These are phyloP conservation scores for Sigmodon hispidus DNA, from an alignment of 2,113 vertebrate species.

Conservation along the genomic window DNA sequence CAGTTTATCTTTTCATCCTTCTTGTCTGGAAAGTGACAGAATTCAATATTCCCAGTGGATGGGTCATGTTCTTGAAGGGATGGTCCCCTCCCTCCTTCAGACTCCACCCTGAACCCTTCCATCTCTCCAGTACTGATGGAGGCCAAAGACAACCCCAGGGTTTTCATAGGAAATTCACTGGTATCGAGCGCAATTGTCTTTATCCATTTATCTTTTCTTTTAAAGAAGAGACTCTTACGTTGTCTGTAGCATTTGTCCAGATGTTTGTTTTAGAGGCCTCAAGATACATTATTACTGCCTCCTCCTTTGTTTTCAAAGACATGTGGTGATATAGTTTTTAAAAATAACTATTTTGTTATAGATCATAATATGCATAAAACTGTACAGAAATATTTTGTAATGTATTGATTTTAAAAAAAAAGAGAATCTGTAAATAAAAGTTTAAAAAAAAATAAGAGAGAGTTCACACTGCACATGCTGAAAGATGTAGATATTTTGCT, in stretches of 20 bases:
- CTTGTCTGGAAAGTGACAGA: slow-evolving; percentile 47
- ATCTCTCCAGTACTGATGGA: slow-evolving; percentile 41
- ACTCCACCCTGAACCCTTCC: slow-evolving; percentile 16
- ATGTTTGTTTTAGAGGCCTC: slow-evolving; percentile 82
- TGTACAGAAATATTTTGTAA: slow-evolving; percentile 91
- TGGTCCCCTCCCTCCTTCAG: not conserved
- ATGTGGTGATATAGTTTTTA: slow-evolving; percentile 88
- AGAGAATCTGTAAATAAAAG: slow-evolving; percentile 87
- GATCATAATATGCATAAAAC: slow-evolving; percentile 89
- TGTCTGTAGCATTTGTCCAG: slow-evolving; percentile 70
- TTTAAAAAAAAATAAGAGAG: slow-evolving; percentile 78
- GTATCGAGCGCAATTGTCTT: slow-evolving; percentile 75
- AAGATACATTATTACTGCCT: slow-evolving; percentile 84
- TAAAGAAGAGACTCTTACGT: not conserved
- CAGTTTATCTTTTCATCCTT: slow-evolving; percentile 25
- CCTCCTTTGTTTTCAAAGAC: slow-evolving; percentile 83
- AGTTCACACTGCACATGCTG: slow-evolving; percentile 84
- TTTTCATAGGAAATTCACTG: slow-evolving; percentile 80
- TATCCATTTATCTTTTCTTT: slow-evolving; percentile 76
- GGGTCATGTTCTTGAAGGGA: slow-evolving; percentile 74
- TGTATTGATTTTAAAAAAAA: slow-evolving; percentile 86
- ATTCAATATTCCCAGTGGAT: slow-evolving; percentile 75
- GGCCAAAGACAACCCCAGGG: slow-evolving; percentile 82
- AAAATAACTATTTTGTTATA: slow-evolving; percentile 90
- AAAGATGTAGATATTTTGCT: slow-evolving; percentile 95